phyloP scores from a whole-genome alignment of 2,888 invertebrate species.

The Tinea semifulvella region DNA sequence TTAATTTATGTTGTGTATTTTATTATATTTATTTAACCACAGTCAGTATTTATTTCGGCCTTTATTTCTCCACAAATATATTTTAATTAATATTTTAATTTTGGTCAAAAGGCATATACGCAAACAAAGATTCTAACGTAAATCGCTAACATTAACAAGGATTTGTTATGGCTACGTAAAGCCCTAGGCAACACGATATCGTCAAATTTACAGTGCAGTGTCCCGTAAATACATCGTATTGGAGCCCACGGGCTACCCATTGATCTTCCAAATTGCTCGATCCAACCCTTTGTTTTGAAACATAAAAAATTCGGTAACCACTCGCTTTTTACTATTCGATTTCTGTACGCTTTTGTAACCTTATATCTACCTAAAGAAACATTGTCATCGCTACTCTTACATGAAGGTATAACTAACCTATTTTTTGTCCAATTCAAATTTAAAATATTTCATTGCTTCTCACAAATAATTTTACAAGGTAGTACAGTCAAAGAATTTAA shows the following conservation, averaged over 20 bases:
- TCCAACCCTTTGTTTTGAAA: slow-evolving; percentile 19
- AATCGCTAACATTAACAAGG: not conserved
- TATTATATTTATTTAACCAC: no score
- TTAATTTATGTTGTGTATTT: no score
- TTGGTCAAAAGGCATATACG: not conserved
- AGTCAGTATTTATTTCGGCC: no score
- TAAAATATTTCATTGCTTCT: no score
- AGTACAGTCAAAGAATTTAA: no score
- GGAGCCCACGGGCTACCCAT: slow-evolving; percentile 35
- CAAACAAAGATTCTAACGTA: not conserved
- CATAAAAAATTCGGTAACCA: slow-evolving; percentile 12
- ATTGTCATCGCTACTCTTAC: no score
- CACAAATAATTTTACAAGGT: no score
- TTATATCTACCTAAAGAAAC: no score
- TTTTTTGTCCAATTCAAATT: no score
- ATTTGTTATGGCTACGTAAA: not conserved
- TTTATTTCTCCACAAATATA: no score
- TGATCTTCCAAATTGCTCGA: slow-evolving; percentile 29
- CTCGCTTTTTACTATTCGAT: slow-evolving; percentile 2
- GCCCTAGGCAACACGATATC: slow-evolving; percentile 40
- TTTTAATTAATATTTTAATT: no score
- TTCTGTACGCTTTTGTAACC: not conserved
- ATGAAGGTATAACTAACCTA: no score
- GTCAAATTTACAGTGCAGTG: slow-evolving; percentile 50
- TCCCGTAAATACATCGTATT: slow-evolving; percentile 35